Evolutionary conservation across 2,113 vertebrate genomes (phyloP), one percentile per base, ranked within the genome.

Genomic region (Hippopotamus amphibius): DNA sequence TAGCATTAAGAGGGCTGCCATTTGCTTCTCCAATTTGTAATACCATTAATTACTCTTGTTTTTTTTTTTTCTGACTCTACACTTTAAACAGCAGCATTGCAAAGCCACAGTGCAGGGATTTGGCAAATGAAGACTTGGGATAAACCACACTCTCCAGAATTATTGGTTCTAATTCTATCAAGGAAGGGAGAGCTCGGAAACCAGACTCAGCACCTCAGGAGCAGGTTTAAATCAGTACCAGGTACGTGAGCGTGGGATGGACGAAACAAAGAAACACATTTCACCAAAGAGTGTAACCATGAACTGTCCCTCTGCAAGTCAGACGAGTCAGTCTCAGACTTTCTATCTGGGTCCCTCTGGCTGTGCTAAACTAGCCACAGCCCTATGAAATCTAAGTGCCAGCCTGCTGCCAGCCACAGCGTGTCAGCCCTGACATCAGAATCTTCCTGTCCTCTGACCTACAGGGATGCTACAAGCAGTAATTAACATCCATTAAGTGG

Each of bases 401-500:
- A 63, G 77, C 81, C 84, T 79, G 69, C 83, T 4, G 3, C 80
- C 96, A 79, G 80, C 94, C 85, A 86, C 87, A 93, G 96, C 46
- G 1, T 88, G 90, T 96, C 90, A 97, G 90, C 91, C 71, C 72
- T 88, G 93, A 97, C 97, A 96, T 92, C 97, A 95, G 81, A 95
- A 53, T 88, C 24, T 17, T 96, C 90, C 88, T 83, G 81, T 95
- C 97, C 95, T 93, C 77, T 97, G 90, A 97, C 96, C 96, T 69
- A 74, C 72, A 68, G 61, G 85, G 80, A 95, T 26, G 71, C 82
- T 89, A 57, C 0, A 0, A 96, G 88, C 85, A 77, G 95, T 97
- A 98, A 97, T 98, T 97, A 98, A 96, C 59, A 26, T 97, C 95
- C 85, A 95, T 97, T 98, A 97, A 88, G 85, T 85, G 82, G 85